Conservation (phyloP, 1,140 invertebrate genomes). For the Manduca sexta region DNA sequence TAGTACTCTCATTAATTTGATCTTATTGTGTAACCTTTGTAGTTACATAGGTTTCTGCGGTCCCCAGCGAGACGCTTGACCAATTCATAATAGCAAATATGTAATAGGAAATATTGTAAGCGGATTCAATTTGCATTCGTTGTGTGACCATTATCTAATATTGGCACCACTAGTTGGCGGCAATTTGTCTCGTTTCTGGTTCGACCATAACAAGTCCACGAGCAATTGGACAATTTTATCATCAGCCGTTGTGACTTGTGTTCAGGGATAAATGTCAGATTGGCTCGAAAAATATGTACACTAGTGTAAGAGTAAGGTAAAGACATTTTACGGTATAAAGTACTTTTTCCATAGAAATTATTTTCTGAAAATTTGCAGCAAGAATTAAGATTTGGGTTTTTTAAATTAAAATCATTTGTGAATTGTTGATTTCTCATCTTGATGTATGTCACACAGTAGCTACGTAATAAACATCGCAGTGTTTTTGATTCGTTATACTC, state of each 20-base stretch:
- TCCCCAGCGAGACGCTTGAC: constrained; percentile 2
- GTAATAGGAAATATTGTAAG: constrained; percentile 12
- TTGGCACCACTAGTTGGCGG: constrained; percentile 32
- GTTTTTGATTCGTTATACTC: too few relatives aligned
- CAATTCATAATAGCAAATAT: constrained; percentile 10
- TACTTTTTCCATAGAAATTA: too few relatives aligned
- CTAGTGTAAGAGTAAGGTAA: constrained; percentile 19
- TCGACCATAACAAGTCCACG: constrained; percentile 37
- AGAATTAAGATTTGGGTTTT: too few relatives aligned
- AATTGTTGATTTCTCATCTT: too few relatives aligned
- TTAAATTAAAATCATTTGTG: too few relatives aligned
- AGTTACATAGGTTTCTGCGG: too few relatives aligned
- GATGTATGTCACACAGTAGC: too few relatives aligned
- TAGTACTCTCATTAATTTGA: too few relatives aligned
- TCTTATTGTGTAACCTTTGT: too few relatives aligned
- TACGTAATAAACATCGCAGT: too few relatives aligned
- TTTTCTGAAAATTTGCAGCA: too few relatives aligned
- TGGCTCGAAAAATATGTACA: constrained; percentile 18
- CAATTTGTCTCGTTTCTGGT: constrained; percentile 42
- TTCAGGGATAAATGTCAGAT: constrained; percentile 17
- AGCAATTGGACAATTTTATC: constrained; percentile 59
- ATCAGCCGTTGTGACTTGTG: constrained; percentile 25
- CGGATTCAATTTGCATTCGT: constrained; percentile 59
- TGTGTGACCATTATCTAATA: constrained; percentile 62
- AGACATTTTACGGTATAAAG: too few relatives aligned